phyloP scores from a whole-genome alignment of 2,797 vertebrate genomes.

The Eulemur mongoz region DNA sequence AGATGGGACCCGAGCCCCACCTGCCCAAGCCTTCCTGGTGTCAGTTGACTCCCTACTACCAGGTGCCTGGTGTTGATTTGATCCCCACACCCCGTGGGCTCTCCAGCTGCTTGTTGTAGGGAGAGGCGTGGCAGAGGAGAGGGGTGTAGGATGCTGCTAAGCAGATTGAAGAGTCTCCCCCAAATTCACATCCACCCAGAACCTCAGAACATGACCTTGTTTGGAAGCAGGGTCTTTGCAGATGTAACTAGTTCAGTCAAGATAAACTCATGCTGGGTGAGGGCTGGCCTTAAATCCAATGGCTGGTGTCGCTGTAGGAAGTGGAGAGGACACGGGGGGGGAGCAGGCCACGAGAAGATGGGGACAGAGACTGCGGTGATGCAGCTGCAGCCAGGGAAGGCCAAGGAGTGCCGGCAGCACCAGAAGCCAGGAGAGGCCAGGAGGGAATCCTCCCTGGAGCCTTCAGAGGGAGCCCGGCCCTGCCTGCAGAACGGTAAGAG shows the following conservation, averaged over 20 bases:
- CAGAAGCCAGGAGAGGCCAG: background rate
- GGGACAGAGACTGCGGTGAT: rapidly evolving
- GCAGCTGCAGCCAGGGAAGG: rapidly evolving
- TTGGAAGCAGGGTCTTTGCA: background rate
- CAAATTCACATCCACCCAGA: background rate
- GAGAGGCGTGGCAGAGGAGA: rapidly evolving
- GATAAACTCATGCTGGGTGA: background rate
- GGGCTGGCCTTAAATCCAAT: background rate
- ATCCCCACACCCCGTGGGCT: background rate
- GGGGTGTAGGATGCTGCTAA: rapidly evolving
- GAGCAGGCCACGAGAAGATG: too few relatives aligned
- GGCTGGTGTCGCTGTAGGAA: background rate
- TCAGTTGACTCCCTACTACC: rapidly evolving
- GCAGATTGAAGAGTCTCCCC: background rate
- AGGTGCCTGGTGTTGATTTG: background rate
- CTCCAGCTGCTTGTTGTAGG: background rate
- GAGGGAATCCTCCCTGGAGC: too few relatives aligned
- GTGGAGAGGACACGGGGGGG: background rate
- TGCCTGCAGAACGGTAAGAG: too few relatives aligned
- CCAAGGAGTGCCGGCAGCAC: rapidly evolving
- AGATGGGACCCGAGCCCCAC: background rate
- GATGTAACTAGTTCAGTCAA: background rate
- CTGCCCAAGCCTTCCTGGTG: background rate
- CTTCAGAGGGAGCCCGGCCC: rapidly evolving
- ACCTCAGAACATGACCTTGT: background rate